phyloP scores from a whole-genome alignment of 2,113 vertebrate species.

The Gymnogyps californianus region DNA sequence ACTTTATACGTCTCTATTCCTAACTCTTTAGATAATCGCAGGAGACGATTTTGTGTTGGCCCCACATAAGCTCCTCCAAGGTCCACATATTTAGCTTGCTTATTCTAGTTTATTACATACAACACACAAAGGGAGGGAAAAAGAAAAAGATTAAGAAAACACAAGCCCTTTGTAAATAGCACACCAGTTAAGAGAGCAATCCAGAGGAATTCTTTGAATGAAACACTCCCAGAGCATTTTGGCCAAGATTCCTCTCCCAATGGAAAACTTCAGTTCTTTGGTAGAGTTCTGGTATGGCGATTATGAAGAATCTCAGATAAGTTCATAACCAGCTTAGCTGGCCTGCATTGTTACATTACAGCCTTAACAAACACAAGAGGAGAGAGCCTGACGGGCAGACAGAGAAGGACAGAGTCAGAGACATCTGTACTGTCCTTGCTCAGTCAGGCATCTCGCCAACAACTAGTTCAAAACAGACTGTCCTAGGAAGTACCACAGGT shows the following conservation, averaged over 20 bases:
- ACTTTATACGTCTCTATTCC: conserved; percentile 93
- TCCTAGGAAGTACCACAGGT: neutral
- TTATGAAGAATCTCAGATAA: neutral
- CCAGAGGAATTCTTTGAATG: neutral
- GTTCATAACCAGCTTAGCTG: neutral
- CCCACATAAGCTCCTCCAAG: conserved; percentile 95
- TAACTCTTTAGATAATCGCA: conserved; percentile 88
- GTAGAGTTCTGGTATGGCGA: neutral
- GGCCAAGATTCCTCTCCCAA: neutral
- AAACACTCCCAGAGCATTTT: neutral
- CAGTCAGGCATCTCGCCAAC: neutral
- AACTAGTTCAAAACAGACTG: neutral
- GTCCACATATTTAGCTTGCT: conserved; percentile 92
- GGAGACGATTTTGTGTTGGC: conserved; percentile 93
- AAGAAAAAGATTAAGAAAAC: neutral
- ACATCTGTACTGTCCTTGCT: neutral
- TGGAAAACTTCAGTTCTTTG: neutral
- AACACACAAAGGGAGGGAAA: neutral
- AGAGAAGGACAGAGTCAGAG: neutral
- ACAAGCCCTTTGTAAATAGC: neutral
- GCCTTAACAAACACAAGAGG: neutral
- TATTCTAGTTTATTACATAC: conserved; percentile 79
- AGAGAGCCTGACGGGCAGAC: neutral
- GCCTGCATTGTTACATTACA: neutral
- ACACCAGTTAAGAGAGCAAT: neutral